Percentiles rank a stretch among this genome's conserved stretches.
Conservation (phyloP, 2,113 vertebrate species). For the Castor canadensis region DNA sequence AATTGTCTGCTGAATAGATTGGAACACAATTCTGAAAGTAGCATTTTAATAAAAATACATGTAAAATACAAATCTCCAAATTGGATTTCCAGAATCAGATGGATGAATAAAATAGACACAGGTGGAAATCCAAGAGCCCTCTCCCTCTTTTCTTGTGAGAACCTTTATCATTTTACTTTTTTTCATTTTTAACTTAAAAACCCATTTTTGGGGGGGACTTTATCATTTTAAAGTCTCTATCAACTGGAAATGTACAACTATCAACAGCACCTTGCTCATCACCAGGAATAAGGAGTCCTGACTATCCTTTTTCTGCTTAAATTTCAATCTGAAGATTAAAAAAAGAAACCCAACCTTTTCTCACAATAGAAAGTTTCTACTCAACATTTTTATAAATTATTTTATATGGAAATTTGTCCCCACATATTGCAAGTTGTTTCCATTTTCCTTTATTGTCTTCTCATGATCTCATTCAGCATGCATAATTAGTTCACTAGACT, state of each 20-base stretch:
- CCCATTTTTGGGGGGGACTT: accelerated
- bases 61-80: not conserved
- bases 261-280: accelerated
- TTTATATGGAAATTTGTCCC: constrained; percentile 76
- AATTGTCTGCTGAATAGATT: not conserved
- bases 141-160: not conserved
- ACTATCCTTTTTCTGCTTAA: not conserved
- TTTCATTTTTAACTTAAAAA: too few relatives aligned
- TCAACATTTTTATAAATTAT: constrained; percentile 72
- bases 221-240: accelerated
- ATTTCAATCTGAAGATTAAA: not conserved
- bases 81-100: not conserved
- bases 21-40: constrained; percentile 5
- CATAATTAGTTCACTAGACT: constrained; percentile 74
- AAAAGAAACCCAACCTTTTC: not conserved
- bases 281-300: not conserved
- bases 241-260: not conserved
- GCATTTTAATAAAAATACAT: not conserved
- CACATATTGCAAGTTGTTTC: constrained; percentile 79
- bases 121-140: too few relatives aligned
- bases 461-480: constrained; percentile 77
- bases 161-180: too few relatives aligned
- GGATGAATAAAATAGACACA: not conserved
- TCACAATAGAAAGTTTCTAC: constrained; percentile 61
- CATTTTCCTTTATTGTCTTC: constrained; percentile 80